Evolutionary conservation across 2,888 invertebrate genomes (phyloP), one percentile per base, ranked within the genome.

Genomic region (Ashinkailepas kermadecensis): DNA sequence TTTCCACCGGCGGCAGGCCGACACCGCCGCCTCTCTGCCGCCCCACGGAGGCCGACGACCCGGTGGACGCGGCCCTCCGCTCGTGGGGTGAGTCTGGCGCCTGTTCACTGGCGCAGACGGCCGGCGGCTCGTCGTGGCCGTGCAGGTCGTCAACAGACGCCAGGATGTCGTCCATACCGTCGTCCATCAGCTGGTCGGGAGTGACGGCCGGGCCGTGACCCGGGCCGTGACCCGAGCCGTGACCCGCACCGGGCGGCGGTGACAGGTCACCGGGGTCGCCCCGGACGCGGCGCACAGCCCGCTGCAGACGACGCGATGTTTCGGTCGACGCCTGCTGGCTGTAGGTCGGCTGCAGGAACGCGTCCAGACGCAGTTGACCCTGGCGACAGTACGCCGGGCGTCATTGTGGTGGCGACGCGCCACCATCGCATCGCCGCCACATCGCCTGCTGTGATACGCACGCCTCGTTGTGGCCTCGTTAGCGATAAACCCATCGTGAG

Each of bases 281-380:
- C 1, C 39, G 39, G 21, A 74, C 74, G 21, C 74, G 18, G 7
- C 74, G 56, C 9, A 74, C 56, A 8, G 74, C 74, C 56, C 54
- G 15, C 74, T 56, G 74, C 74, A 74, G 74, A 18, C 74, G 74
- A 4, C 11, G 18, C 21, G 74, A 74, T 18, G 54, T 21, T 15
- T 74, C 74, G 21, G 21, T 9, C 21, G 74, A 56, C 56, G 21
- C 56, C 56, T 74, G 21, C 74, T 9, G 54, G 54, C 21, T 54
- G 56, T 39, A 56, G 74, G 39, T 11, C 4, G 74, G 12, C 56
- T 3, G 9, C 56, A 74, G 56, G 74, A 39, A 74, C 21, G 21
- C 9, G 74, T 74, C 74, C 74, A 74, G 74, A 18, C 74, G 74
- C 56, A 21, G 54, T 56, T 74, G 74, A 12, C 56, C 74, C 74